Evolutionary conservation across 2,888 invertebrate genomes (phyloP), one percentile per base, ranked within the genome.

Genomic region (Caenorhabditis sp.): DNA sequence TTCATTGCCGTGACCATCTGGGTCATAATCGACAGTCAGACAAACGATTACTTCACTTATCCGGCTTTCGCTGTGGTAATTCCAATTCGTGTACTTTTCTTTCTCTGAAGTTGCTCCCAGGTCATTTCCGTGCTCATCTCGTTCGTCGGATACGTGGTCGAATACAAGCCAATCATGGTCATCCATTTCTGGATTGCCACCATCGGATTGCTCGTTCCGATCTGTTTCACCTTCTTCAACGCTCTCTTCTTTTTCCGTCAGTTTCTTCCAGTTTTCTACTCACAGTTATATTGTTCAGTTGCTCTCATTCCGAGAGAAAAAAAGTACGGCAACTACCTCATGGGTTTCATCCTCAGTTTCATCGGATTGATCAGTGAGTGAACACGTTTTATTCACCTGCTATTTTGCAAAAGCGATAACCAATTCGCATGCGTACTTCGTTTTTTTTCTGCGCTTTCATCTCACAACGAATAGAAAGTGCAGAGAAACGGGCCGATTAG

Each of bases 101-200:
- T 22, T 6, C 26, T 26, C 24, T 27, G 20, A 17, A 15, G 11
- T 52, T 13, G 17, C 6, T 39, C 6, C 3, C 41, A 41, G 26
- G 1, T 24, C 53, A 22, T 30, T 22, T 35, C 17, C 24, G 17
- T 30, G 15, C 3, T 52, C 50, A 32, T 65, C 39, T 30, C 48
- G 0, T 4, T 65, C 39, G 55, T 37, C 6, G 48, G 24, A n/a
- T 65, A 46, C 55, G 5, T 56, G 20, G 11, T 55, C 6, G 65
- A 65, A 26, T 22, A 65, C 11, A 65, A 55, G 22, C 0, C 27
- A 5, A 20, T 48, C 27, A 65, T 65, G 27, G 22, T 35, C 27
- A 22, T 30, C 4, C 65, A 65, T 17, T 39, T 37, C 27, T 55
- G 32, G 32, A 9, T 13, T 0, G 45, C 37, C 3, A 0, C 9